phyloP scores from a whole-genome alignment of 2,797 vertebrate genomes.

The Neoniphon sammara region DNA sequence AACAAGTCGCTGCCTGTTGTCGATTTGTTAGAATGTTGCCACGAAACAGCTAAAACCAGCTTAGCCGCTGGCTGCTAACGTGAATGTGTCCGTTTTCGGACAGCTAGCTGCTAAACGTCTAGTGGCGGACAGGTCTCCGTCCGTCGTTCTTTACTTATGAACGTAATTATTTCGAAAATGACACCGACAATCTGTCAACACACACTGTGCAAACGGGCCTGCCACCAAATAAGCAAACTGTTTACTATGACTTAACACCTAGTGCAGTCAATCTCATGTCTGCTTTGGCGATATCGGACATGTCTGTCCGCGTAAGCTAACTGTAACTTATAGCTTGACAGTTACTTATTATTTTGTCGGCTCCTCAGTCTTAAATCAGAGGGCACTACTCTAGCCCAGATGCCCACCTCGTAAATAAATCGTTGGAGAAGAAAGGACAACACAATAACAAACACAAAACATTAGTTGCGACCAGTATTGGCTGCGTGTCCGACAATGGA shows the following conservation, averaged over 20 bases:
- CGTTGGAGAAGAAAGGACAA: not conserved
- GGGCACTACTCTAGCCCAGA: too few relatives aligned
- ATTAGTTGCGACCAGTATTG: not conserved
- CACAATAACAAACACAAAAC: constrained; percentile 33
- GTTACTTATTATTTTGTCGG: too few relatives aligned
- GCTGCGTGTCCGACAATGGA: constrained; percentile 48
- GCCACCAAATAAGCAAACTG: fast-evolving
- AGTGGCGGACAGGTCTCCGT: constrained; percentile 21
- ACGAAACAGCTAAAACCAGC: constrained; percentile 37
- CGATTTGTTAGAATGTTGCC: constrained; percentile 41
- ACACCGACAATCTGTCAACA: too few relatives aligned
- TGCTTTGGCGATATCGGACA: not conserved
- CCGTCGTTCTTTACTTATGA: too few relatives aligned
- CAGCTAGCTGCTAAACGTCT: constrained; percentile 53
- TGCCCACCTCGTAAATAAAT: not conserved
- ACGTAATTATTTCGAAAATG: fast-evolving
- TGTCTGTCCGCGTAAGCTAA: not conserved
- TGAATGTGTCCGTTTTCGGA: constrained; percentile 60
- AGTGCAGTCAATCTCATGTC: not conserved
- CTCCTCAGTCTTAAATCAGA: too few relatives aligned
- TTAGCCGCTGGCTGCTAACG: constrained; percentile 69
- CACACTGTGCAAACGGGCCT: not conserved
- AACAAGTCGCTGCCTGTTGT: constrained; percentile 9
- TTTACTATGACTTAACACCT: not conserved
- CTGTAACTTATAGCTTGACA: not conserved